Evolutionary conservation across 2,113 vertebrate genomes (phyloP), one percentile per base, ranked within the genome.

Genomic region (Dromaius novaehollandiae): DNA sequence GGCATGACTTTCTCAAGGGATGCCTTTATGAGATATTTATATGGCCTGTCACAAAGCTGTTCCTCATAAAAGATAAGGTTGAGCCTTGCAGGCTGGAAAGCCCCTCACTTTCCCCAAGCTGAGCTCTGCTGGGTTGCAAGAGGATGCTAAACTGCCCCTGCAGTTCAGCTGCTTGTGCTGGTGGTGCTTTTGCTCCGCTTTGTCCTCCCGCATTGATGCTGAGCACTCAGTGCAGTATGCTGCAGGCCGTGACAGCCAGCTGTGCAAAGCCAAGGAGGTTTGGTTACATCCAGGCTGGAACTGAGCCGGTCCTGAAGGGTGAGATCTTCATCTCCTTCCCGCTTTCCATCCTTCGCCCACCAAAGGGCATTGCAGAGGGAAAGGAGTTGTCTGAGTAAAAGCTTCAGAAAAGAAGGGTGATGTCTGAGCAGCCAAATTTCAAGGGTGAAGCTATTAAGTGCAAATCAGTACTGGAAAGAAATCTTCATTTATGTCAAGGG

Each of bases 131-230:
- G 51, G 12, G 9, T 14, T 69, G 26, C 82, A 14, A 48, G 16
- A 63, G 10, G 6, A 10, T 13, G 20, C n/a, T 21, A 18, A 55
- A 42, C 42, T 71, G 75, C 75, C 40, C 44, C 65, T 34, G 34
- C 0, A 1, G 65, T 55, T 5, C 4, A 5, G 36, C 13, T 11
- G 6, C 5, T 17, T 13, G 46, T 19, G 40, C 28, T 16, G 70
- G 16, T 32, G 19, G 1, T 55, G 51, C 77, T 32, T 11, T 38
- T 0, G 1, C 58, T 48, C 42, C 32, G 75, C 48, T 78, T 26
- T 34, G 32, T n/a, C 17, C 30, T 51, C 11, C 38, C n/a, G 22
- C 1, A 0, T 8, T 2, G 2, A 0, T 19, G 40, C 66, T 16
- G 38, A 28, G 50, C 0, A 0, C 78, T 19, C 58, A 4, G 82